Evolutionary conservation across 2,888 invertebrate genomes (phyloP), one percentile per base, ranked within the genome.

Genomic region (Dendrolimus houi): DNA sequence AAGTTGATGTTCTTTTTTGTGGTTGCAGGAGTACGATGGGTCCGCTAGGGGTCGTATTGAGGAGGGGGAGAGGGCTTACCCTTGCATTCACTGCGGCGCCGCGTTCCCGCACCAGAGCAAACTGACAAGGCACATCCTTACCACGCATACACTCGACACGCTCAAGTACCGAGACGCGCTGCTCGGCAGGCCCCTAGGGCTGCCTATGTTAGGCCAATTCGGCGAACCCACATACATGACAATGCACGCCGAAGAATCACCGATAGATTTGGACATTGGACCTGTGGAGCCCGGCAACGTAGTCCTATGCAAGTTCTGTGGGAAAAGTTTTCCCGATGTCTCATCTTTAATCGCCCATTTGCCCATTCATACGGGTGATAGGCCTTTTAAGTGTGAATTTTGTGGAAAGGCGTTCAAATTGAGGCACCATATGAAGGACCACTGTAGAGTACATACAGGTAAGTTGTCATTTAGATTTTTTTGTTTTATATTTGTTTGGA

Each of bases 381-480:
- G 97, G 77, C 97, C 97, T 60, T 97, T 97, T 89, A 97, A 96
- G 91, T 97, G 97, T 92, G 97, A 97, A 86, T 97, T 96, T 91
- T 97, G 97, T 88, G 97, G 97, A 65, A 97, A 97, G 90, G 97
- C 97, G 71, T 97, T 97, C 92, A 97, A 97, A 84, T 91, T 97
- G 77, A 93, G 97, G 64, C 97, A 97, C 84, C 97, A 97, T 91
- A 97, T 97, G 97, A 97, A 97, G 90, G 97, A 97, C 91, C 97
- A 97, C 83, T 97, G 96, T 91, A 94, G 97, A 77, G 97, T 97
- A 64, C 97, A 97, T 84, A 97, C 97, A 70, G 97, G 93, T 93
- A 85, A 92, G 92, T 68, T 47, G 7, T 40, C n/a, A 14, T 9
- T 54, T 56, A 13, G 53, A 53, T 9, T 40, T 54, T 53, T 13